Evolutionary conservation across 2,888 invertebrate species (phyloP).

Genomic region (Dynastes maya): DNA sequence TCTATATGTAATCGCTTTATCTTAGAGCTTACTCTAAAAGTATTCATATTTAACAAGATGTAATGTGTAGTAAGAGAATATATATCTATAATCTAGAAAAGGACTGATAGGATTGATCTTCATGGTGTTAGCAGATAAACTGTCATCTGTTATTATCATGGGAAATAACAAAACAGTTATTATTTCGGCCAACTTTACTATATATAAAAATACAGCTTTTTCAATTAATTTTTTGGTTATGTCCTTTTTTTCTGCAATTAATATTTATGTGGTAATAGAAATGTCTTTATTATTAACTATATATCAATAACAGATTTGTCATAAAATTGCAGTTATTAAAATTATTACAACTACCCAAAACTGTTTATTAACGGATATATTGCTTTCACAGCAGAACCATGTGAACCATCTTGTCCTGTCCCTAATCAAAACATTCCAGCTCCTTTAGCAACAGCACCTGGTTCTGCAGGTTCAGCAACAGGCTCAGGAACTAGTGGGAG

Average conservation of each 20-base stretch:
- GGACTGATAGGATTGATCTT: background rate
- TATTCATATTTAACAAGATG: background rate
- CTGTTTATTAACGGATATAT: slow-evolving; percentile 1
- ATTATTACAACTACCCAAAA: too few species aligned
- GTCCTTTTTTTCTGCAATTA: too few species aligned
- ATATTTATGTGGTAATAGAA: background rate
- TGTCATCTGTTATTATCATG: slow-evolving; percentile 11
- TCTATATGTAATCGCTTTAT: slow-evolving; percentile 52
- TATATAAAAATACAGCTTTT: too few species aligned
- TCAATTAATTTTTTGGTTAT: too few species aligned
- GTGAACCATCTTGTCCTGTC: slow-evolving; percentile 84
- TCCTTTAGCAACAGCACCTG: slow-evolving; percentile 65
- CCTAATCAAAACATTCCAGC: slow-evolving; percentile 75
- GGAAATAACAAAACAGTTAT: background rate
- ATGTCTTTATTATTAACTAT: background rate
- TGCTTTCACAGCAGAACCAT: slow-evolving; percentile 77
- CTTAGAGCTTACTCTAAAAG: background rate
- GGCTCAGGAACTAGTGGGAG: slow-evolving; percentile 74
- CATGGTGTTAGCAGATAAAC: background rate
- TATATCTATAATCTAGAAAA: background rate
- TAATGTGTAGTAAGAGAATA: background rate
- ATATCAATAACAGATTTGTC: too few species aligned
- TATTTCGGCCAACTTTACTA: too few species aligned
- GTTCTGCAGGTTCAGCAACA: slow-evolving; percentile 67
- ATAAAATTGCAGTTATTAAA: too few species aligned